Conservation (phyloP, 1,140 invertebrate genomes). For the Papilio helenus region DNA sequence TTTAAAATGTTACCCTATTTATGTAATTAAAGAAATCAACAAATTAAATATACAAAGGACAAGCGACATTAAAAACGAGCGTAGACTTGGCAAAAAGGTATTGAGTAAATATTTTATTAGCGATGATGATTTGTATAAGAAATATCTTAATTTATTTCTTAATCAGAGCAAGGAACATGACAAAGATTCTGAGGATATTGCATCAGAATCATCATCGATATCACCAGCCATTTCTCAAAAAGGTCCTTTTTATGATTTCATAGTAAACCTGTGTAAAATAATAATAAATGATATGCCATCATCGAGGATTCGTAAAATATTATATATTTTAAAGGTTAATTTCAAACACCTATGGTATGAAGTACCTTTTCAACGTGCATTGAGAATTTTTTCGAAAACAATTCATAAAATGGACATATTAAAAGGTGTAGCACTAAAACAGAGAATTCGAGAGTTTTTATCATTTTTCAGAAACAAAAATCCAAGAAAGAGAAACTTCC, state of each 20-base stretch:
- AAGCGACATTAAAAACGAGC: background rate
- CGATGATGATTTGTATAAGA: constrained; percentile 6
- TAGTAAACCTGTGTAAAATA: constrained; percentile 45
- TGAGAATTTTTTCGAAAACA: constrained; percentile 43
- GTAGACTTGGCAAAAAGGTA: background rate
- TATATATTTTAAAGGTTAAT: constrained; percentile 43
- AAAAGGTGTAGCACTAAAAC: constrained; percentile 39
- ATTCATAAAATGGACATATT: constrained; percentile 42
- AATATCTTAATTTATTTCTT: constrained; percentile 1
- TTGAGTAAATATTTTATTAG: constrained; percentile 8
- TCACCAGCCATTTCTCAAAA: background rate
- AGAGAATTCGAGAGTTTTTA: constrained; percentile 44
- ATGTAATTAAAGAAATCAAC: background rate
- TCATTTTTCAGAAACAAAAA: constrained; percentile 40
- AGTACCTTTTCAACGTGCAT: constrained; percentile 41
- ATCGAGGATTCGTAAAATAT: constrained; percentile 41
- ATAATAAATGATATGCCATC: constrained; percentile 42
- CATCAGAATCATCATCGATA: background rate
- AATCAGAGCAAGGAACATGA: background rate
- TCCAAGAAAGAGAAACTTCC: constrained; percentile 46
- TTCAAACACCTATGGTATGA: constrained; percentile 40
- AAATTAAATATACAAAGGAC: background rate
- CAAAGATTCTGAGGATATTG: background rate
- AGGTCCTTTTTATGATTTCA: constrained; percentile 51
- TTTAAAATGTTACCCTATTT: background rate